Conservation (phyloP, 92 coral and sea anemone genomes). For the Muricea muricata region DNA sequence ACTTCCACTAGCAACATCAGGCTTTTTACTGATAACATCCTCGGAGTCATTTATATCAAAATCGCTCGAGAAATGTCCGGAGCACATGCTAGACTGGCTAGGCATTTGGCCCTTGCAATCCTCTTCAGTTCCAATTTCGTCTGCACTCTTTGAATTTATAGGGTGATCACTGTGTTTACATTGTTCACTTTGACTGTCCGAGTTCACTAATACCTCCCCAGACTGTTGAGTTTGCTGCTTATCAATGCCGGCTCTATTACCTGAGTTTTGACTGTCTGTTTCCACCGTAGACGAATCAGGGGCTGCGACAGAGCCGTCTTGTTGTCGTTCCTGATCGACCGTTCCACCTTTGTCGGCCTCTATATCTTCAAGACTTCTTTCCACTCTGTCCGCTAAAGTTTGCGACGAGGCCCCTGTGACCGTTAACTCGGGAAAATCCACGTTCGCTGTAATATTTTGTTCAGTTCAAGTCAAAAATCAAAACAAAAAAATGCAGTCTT, state of each 20-base stretch:
- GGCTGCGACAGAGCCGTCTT: neutral
- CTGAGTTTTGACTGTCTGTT: neutral
- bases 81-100: neutral
- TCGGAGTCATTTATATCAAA: neutral
- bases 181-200: neutral
- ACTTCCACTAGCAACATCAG: neutral
- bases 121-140: neutral
- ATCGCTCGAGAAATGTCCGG: neutral
- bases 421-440: slow-evolving; percentile 2
- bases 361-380: neutral
- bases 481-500: neutral
- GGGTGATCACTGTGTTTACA: neutral
- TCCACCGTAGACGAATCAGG: neutral
- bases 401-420: neutral
- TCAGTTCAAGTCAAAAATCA: neutral
- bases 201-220: neutral
- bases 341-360: slow-evolving; percentile 16
- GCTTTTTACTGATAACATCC: neutral
- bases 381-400: neutral
- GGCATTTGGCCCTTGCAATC: neutral
- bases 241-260: neutral
- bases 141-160: neutral
- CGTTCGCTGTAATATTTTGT: neutral
- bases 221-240: neutral
- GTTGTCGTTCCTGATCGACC: neutral